Conservation (phyloP, 2,888 invertebrate genomes). For the Pandemis cinnamomeana region DNA sequence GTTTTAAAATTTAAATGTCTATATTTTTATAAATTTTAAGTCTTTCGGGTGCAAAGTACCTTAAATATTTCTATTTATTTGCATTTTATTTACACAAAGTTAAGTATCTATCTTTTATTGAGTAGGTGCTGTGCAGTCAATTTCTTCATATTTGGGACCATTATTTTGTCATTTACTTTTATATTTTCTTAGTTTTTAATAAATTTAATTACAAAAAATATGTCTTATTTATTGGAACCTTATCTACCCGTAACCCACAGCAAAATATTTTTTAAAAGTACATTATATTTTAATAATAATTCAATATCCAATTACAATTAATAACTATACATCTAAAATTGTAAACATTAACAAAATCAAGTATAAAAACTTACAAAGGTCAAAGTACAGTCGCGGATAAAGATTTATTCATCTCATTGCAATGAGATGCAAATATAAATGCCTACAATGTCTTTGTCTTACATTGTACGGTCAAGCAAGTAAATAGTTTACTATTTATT, state of each 20-base stretch:
- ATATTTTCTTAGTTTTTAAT: constrained; percentile 45
- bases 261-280: too few relatives aligned
- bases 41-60: constrained; percentile 8
- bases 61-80: background rate
- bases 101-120: background rate
- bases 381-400: background rate
- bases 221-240: constrained; percentile 1
- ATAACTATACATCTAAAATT: background rate
- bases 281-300: too few relatives aligned
- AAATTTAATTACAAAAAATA: constrained; percentile 31
- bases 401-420: too few relatives aligned
- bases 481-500: too few relatives aligned
- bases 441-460: background rate
- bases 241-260: too few relatives aligned
- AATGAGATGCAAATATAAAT: too few relatives aligned
- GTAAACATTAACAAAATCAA: constrained; percentile 1
- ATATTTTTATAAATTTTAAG: constrained; percentile 19
- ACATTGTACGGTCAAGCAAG: too few relatives aligned
- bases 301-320: too few relatives aligned
- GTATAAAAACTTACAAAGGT: background rate
- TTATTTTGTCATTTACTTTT: constrained; percentile 43
- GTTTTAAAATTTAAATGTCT: constrained; percentile 20
- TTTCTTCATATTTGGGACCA: constrained; percentile 44
- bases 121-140: constrained; percentile 22
- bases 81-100: constrained; percentile 20